Percentiles rank a stretch among this genome's conserved stretches.
These are phyloP conservation scores for Jordanella pulchra DNA, from an alignment of 2,797 vertebrate genomes.

Conservation along the genomic window DNA sequence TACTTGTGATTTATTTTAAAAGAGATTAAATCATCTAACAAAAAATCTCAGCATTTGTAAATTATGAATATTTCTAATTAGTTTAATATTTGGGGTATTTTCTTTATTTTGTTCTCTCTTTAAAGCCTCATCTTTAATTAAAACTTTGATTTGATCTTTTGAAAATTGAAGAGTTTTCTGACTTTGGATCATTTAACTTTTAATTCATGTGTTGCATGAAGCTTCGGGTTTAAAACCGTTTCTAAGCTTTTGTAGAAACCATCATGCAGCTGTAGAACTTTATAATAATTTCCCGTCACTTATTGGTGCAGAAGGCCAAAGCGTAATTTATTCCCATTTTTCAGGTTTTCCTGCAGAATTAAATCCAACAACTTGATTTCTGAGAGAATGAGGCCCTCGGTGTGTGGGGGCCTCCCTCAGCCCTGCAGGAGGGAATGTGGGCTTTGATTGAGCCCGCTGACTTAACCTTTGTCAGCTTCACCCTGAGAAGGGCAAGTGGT, in stretches of 20 bases:
- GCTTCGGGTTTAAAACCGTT: neutral
- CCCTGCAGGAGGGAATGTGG: slow-evolving; percentile 69
- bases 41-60: neutral
- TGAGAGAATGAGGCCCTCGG: slow-evolving; percentile 59
- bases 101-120: neutral
- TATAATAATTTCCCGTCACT: neutral
- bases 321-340: neutral
- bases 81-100: too few relatives aligned
- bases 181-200: neutral
- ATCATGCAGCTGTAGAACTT: neutral
- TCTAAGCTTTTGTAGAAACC: neutral
- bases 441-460: slow-evolving; percentile 87
- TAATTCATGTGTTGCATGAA: neutral
- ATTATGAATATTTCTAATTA: neutral
- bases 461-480: slow-evolving; percentile 89
- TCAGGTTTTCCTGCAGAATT: neutral
- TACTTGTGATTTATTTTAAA: neutral
- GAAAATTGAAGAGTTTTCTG: neutral
- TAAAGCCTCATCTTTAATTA: neutral
- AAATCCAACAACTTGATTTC: slow-evolving; percentile 16
- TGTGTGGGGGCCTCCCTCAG: slow-evolving; percentile 61
- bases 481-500: slow-evolving; percentile 87
- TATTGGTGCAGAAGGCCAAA: too few relatives aligned
- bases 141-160: neutral
- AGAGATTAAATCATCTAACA: neutral